Evolutionary conservation across 2,888 invertebrate species (phyloP).

Genomic region (Tetheella fluctuosa): DNA sequence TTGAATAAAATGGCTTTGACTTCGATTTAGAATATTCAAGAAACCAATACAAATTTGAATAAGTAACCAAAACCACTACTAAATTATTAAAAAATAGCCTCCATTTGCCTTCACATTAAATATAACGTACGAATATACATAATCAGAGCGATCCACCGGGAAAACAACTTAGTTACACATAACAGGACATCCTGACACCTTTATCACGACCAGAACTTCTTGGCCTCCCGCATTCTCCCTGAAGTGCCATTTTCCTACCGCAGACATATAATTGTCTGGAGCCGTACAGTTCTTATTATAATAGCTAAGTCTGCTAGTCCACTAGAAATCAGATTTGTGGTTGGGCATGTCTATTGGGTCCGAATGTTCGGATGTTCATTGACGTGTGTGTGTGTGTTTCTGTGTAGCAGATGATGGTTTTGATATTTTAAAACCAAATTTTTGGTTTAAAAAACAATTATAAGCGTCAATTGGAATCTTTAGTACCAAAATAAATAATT

Average conservation of each 20-base stretch:
- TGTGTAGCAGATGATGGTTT: neutral
- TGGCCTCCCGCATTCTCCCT: neutral
- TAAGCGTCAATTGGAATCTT: no score
- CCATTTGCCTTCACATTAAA: neutral
- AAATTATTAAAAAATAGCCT: neutral
- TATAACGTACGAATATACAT: slow-evolving; percentile 9
- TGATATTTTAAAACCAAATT: neutral
- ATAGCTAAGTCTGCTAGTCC: neutral
- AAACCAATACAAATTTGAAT: neutral
- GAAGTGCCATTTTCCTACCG: neutral
- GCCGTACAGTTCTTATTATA: neutral
- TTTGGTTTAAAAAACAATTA: neutral
- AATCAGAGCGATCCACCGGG: slow-evolving; percentile 42
- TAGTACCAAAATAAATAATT: no score
- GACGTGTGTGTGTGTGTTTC: neutral
- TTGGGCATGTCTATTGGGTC: neutral
- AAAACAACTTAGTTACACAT: slow-evolving; percentile 51
- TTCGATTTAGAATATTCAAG: no score
- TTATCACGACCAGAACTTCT: slow-evolving; percentile 6
- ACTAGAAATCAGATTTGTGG: slow-evolving; percentile 8
- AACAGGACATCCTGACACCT: slow-evolving; percentile 34
- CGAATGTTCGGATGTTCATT: slow-evolving; percentile 3
- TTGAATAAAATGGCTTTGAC: no score
- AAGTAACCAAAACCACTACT: neutral
- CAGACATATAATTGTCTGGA: neutral